These are phyloP conservation scores for Phylloscopus whistleri DNA, from an alignment of 2,113 vertebrate species.

Conservation along the genomic window DNA sequence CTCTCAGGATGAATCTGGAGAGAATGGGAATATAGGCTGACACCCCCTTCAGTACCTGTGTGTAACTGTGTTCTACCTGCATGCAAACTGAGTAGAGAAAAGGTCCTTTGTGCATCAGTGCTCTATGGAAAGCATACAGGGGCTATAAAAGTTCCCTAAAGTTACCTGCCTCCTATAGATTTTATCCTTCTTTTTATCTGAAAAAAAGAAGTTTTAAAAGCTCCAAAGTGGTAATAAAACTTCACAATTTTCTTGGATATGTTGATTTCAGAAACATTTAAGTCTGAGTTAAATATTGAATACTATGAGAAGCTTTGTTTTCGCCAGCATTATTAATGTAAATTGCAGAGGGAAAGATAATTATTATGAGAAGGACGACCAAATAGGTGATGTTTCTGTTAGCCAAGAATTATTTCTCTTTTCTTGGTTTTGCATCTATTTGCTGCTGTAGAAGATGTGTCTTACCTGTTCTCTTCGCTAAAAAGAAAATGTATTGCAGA, in stretches of 20 bases:
- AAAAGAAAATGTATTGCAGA: not conserved
- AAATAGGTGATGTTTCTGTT: not conserved
- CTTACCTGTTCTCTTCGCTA: not conserved
- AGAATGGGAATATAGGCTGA: not conserved
- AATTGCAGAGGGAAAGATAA: not conserved
- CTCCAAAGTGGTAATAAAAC: not conserved
- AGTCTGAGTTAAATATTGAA: not conserved
- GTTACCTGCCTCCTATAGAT: not conserved
- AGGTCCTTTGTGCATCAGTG: not conserved
- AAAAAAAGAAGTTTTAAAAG: not conserved
- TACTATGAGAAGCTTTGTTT: not conserved
- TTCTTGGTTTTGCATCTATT: not conserved
- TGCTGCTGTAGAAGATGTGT: not conserved
- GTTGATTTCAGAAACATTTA: not conserved
- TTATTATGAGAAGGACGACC: not conserved
- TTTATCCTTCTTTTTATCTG: not conserved
- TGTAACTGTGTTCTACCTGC: not conserved
- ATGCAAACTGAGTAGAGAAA: not conserved
- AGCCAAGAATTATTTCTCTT: not conserved
- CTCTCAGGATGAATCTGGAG: not conserved
- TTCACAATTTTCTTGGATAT: not conserved
- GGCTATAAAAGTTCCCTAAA: not conserved
- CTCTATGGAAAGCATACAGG: not conserved
- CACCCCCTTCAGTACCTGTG: not conserved
- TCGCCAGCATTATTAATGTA: not conserved